Base-by-base conservation (phyloP, 2,113 vertebrate species). In the Bubo bubo region DNA sequence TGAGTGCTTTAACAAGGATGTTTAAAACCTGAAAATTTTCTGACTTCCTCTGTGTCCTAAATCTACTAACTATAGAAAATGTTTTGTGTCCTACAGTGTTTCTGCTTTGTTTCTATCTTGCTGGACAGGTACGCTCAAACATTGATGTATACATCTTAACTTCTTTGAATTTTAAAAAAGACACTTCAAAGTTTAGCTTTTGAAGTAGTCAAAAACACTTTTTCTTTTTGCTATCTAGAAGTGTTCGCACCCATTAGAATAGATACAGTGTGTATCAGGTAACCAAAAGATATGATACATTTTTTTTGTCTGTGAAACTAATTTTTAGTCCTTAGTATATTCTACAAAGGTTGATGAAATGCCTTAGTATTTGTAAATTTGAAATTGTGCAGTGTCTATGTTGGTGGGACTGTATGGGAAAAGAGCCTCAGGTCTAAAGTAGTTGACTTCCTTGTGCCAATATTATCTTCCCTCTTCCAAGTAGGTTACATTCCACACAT, bases 401-500 rank as follows among this genome's bases (percentile, higher is more conserved):
- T 50, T 55, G 34, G 26, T 88, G 45, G 22, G 35, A 49, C 37
- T 73, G 8, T 11, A 17, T 41, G 79, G 72, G 74, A 60, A 72
- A 72, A 70, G 52, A 87, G 35, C 21, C 39, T 85, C 35, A 22
- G 45, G 66, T 68, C 53, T 88, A 12, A 63, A 93, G 84, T 7
- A 85, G 91, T 23, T 0, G 0, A 45, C 35, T 79, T 85, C 62
- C 80, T 79, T 47, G 52, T 88, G 68, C 72, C 50, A n/a, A 3
- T 62, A 58, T 89, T 95, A 76, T 96, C 88, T 92, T 63, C 74
- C 41, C 80, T 76, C 74, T 88, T 72, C 56, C 26, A 28, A 90
- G 87, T 86, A 95, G 73, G 89, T 92, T 96, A 34, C 97, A 97
- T 97, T 97, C 95, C 95, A 94, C 74, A 81, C 89, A 96, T 96